phyloP scores from a whole-genome alignment of 2,113 vertebrate species.

The Paramisgurnus dabryanus region DNA sequence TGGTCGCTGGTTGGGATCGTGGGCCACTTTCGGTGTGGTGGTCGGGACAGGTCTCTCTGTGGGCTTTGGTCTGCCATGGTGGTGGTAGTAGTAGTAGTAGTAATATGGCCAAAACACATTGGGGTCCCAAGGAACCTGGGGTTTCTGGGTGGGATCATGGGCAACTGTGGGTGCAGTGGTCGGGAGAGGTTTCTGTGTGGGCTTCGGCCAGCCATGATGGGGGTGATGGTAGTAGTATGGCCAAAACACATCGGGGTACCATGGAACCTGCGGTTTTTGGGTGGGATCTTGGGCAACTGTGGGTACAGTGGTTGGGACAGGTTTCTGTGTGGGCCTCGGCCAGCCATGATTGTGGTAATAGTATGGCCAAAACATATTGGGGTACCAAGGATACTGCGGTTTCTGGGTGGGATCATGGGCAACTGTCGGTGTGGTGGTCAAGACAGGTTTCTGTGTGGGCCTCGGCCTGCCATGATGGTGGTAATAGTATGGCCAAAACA shows the following conservation, averaged over 20 bases:
- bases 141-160: not conserved
- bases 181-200: not conserved
- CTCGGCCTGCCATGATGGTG: not conserved
- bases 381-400: not conserved
- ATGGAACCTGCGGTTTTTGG: not conserved
- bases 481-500: not conserved
- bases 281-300: not conserved
- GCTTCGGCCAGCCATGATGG: not conserved
- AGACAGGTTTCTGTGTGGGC: not conserved
- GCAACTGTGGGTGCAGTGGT: not conserved
- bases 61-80: not conserved
- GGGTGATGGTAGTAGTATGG: not conserved
- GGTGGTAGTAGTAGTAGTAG: not conserved
- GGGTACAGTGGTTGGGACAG: too few relatives aligned
- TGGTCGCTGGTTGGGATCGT: not conserved
- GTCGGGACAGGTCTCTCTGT: not conserved
- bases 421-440: not conserved
- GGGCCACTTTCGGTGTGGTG: not conserved
- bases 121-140: not conserved
- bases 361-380: not conserved
- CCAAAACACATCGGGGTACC: not conserved
- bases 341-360: not conserved
- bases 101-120: not conserved
- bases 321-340: not conserved
- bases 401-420: not conserved